Base-by-base conservation (phyloP, 2,797 vertebrate species). In the Otolemur crassicaudatus region DNA sequence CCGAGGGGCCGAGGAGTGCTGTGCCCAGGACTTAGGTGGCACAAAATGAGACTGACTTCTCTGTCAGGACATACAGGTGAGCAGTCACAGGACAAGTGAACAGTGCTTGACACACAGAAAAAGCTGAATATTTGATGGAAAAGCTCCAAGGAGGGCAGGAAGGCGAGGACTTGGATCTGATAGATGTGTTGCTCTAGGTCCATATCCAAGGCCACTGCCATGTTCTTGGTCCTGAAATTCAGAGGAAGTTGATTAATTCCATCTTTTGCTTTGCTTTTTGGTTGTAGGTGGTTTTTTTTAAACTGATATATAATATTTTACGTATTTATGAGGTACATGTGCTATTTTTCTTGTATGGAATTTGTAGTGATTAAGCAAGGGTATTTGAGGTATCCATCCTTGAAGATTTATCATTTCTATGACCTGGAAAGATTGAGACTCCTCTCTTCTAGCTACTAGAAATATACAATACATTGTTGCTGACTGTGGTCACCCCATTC, bases 191-290 rank as follows among this genome's bases (percentile, higher is more conserved):
- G 82, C 63, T 73, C 16, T 90, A 13, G 43, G 23, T 90, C 46
- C 27, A 19, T n/a, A 60, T 34, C n/a, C 27, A 53, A 81, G 73
- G 77, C 49, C 19, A 3, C 0, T 37, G n/a, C 81, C 1, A 3
- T 79, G 80, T 91, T 70, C 46, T 94, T 93, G 87, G 60, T 67
- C 72, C 94, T 79, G 56, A 94, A 85, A 67, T 75, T 82, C 27
- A 29, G 9, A 46, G 27, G 25, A 70, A 79, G n/a, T 25, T 16
- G 63, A 80, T 70, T 67, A 23, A 46, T 60, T 95, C 31, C 79
- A 63, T 22, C 29, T 81, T 60, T 40, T 31, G 60, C 7, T 20
- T 34, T 34, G 31, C 23, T 56, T 31, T 80, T 79, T 56, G 4
- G 53, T 9, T 58, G 20, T 77, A 20, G 31, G 11, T n/a, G 3